Evolutionary conservation across 2,888 invertebrate species (phyloP).

Genomic region (Oeneis ivallda): DNA sequence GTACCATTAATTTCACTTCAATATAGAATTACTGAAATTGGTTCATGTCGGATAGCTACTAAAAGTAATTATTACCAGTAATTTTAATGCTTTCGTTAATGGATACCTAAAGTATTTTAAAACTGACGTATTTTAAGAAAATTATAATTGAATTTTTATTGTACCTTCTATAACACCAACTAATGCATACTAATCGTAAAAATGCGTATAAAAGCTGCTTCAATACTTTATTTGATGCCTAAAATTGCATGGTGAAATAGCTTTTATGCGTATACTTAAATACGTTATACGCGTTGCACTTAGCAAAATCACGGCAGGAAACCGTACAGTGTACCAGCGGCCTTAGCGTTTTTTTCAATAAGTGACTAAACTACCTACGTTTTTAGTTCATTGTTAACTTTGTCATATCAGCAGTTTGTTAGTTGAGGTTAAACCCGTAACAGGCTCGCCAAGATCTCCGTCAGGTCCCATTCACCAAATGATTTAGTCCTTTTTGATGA

Average conservation of each 20-base stretch:
- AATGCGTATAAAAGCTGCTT: neutral
- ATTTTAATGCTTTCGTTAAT: neutral
- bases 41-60: neutral
- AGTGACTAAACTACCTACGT: constrained; percentile 20
- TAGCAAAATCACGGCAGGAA: neutral
- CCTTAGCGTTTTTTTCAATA: constrained; percentile 24
- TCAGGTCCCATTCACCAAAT: constrained; percentile 57
- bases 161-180: neutral
- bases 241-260: neutral
- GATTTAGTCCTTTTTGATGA: constrained; percentile 72
- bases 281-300: neutral
- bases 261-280: neutral
- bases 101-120: neutral
- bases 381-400: constrained; percentile 40
- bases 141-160: neutral
- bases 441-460: constrained; percentile 49
- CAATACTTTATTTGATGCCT: neutral
- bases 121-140: neutral
- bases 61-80: neutral
- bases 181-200: neutral
- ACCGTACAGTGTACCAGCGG: neutral
- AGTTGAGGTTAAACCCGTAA: constrained; percentile 49
- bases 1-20: neutral
- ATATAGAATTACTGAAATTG: neutral
- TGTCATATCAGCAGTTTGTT: constrained; percentile 45